Evolutionary conservation across 2,113 vertebrate genomes (phyloP).

Genomic region (Esox niger): DNA sequence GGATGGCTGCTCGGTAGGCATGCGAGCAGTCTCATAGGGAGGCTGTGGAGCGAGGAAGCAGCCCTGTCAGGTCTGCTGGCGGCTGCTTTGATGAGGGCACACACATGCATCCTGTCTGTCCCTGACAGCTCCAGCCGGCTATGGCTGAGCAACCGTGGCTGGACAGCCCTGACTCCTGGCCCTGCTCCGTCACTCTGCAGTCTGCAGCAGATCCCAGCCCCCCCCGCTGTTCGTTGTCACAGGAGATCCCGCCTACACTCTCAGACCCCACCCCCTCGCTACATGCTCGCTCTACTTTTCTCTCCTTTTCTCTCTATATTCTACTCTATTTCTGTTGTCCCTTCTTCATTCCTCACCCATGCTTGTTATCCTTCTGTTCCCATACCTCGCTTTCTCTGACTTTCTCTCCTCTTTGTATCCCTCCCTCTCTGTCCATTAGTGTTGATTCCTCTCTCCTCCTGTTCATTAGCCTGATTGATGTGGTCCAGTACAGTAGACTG

Average conservation of each 20-base stretch:
- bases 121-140: slow-evolving; percentile 50
- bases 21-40: not conserved
- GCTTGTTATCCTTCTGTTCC: no score
- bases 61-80: not conserved
- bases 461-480: not conserved
- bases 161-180: slow-evolving; percentile 43
- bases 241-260: slow-evolving; percentile 40
- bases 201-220: slow-evolving; percentile 47
- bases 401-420: not conserved
- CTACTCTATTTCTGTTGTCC: slow-evolving; percentile 11
- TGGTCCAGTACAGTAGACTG: no score
- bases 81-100: not conserved
- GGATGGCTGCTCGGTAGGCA: not conserved
- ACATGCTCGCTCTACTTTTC: slow-evolving; percentile 21
- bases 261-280: slow-evolving; percentile 23
- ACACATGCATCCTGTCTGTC: slow-evolving; percentile 14
- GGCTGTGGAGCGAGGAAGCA: not conserved
- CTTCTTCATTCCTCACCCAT: slow-evolving; percentile 1
- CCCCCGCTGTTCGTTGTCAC: slow-evolving; percentile 38
- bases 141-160: slow-evolving; percentile 43
- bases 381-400: no score
- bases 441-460: slow-evolving; percentile 13
- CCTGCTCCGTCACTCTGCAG: slow-evolving; percentile 33
- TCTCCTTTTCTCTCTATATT: slow-evolving; percentile 25
- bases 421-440: slow-evolving; percentile 16